Percentiles rank a stretch among this genome's conserved stretches.
phyloP scores from a whole-genome alignment of 2,797 vertebrate genomes.

The Furcifer pardalis region DNA sequence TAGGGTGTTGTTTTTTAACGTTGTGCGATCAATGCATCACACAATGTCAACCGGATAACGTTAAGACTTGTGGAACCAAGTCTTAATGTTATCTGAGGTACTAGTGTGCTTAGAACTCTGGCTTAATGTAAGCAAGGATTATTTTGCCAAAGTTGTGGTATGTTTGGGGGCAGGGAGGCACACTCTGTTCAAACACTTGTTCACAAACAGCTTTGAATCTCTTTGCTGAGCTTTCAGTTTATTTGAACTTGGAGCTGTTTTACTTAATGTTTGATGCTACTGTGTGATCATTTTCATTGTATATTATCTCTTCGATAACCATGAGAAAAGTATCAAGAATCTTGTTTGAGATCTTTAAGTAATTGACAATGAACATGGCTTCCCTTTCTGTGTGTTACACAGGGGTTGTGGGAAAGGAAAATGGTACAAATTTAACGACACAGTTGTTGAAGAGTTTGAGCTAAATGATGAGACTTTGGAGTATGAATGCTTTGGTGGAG shows the following conservation, averaged over 20 bases:
- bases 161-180: not conserved
- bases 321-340: not conserved
- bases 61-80: too few relatives aligned
- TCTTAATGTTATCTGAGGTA: too few relatives aligned
- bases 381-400: slow-evolving; percentile 46
- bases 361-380: slow-evolving; percentile 39
- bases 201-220: not conserved
- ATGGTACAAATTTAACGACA: slow-evolving; percentile 99
- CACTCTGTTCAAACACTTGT: not conserved
- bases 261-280: not conserved
- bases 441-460: slow-evolving; percentile 96
- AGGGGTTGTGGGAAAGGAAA: slow-evolving; percentile 91
- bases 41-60: too few relatives aligned
- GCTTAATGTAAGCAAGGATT: not conserved
- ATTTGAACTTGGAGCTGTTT: not conserved
- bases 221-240: not conserved
- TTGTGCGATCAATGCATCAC: too few relatives aligned
- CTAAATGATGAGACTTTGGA: slow-evolving; percentile 96
- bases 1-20: too few relatives aligned
- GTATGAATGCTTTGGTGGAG: slow-evolving; percentile 98
- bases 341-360: slow-evolving; percentile 16
- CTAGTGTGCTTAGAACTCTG: too few relatives aligned
- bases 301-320: not conserved
- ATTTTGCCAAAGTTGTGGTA: not conserved
- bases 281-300: not conserved